phyloP scores from a whole-genome alignment of 37 sponge, comb jelly and placozoan genomes.

The Aplysina aerophoba region DNA sequence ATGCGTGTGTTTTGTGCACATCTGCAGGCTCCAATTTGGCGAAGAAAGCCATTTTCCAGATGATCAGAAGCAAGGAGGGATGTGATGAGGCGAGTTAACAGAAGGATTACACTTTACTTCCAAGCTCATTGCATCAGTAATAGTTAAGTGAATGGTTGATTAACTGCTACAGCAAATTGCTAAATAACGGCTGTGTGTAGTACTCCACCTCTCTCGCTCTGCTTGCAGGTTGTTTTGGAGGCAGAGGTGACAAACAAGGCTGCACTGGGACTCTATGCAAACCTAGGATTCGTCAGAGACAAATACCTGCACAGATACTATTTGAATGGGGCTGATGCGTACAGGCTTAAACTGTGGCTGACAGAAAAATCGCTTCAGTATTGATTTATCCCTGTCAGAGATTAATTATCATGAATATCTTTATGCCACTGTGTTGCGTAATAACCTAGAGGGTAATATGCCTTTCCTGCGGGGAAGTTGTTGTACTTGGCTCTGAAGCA shows the following conservation, averaged over 20 bases:
- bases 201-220: neutral
- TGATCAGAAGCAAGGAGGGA: constrained; percentile 67
- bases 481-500: constrained; percentile 84
- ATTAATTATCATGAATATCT: neutral
- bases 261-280: constrained; percentile 91
- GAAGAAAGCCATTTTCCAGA: constrained; percentile 71
- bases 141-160: neutral
- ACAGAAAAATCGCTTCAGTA: constrained; percentile 36
- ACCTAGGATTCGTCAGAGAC: constrained; percentile 95
- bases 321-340: constrained; percentile 95
- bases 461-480: constrained; percentile 86
- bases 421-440: neutral
- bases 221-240: constrained; percentile 89
- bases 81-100: constrained; percentile 83
- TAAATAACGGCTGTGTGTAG: no score
- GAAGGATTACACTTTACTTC: neutral
- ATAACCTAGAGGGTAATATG: constrained; percentile 6
- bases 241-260: constrained; percentile 94
- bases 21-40: constrained; percentile 83
- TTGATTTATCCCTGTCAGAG: constrained; percentile 12
- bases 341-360: constrained; percentile 92
- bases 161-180: neutral
- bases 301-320: constrained; percentile 96
- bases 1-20: constrained; percentile 47
- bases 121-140: neutral